Base-by-base conservation (phyloP, 2,113 vertebrate species). In the Antigone vipio region DNA sequence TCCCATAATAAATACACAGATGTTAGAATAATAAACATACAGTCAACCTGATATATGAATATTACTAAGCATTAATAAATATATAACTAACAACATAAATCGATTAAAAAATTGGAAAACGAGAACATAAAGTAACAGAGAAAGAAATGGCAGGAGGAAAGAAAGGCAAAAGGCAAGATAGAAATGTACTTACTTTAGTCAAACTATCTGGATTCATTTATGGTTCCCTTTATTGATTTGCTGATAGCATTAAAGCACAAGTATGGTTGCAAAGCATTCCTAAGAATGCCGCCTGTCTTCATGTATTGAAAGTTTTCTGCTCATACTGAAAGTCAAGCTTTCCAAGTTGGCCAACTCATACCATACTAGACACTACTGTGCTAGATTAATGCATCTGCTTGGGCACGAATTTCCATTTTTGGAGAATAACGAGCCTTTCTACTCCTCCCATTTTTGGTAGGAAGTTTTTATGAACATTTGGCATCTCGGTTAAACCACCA, bases 1-100 rank as follows among this genome's bases (percentile, higher is more conserved):
- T 97, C 92, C 87, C 94, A 96, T 91, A 95, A 97, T 94, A 97
- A 97, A 94, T 82, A 87, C 68, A 56, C 95, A 97, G 76, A 97
- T 93, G 88, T 95, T 95, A 93, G 79, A 93, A 97, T 88, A 95
- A 93, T 90, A 95, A 96, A 92, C 73, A 95, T 55, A 67, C 32
- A 58, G 83, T 89, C 79, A 95, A 91, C 72, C 89, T 96, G 93
- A 97, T 75, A 85, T 75, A 92, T 79, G 49, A 92, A 87, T 83
- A 76, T 92, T 87, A 67, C 83, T 42, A 81, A 75, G 50, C 66
- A 85, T 92, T 95, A 92, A 95, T 74, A 95, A 92, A 89, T 73
- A 85, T 15, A 47, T 92, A 87, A 80, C 80, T 89, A 88, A 72
- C 60, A 89, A 71, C 60, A 85, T 44, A 79, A 95, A 84, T 64